Base-by-base conservation (phyloP, 2,888 invertebrate genomes). In the Ypsolopha sequella region DNA sequence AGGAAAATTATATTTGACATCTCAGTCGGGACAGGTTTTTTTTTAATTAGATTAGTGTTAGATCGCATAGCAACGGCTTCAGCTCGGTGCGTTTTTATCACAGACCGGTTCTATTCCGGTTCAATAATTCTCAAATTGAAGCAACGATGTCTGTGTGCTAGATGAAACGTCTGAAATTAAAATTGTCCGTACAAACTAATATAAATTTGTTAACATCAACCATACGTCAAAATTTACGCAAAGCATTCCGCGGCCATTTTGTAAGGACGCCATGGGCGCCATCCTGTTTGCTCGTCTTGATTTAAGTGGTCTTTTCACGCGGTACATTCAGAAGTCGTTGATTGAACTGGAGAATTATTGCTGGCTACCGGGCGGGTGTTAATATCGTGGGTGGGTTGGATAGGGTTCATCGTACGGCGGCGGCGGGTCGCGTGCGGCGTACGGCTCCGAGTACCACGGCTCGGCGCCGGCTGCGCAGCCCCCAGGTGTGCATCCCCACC, bases 321-420 rank as follows among this genome's bases (percentile, higher is more conserved):
- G 24, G 2, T 4, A 24, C 24, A 4, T 2, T 24, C 24, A 24
- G 24, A 24, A 4, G 24, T 24, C 24, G 24, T 24, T 24, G 24
- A 4, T 24, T 24, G 24, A 24, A 24, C 24, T 24, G 24, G 24
- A 24, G 24, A 24, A 24, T 24, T 24, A 24, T 24, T 24, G 24
- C 24, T 4, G 24, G 24, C 2, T 24, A 24, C 24, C 24, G 24
- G 24, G 24, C 24, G 24, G 24, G 24, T 24, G 24, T 24, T 24
- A 24, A 51, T 51, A 51, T 35, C 36, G 39, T 51, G 51, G n/a
- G 51, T 14, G 53, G 55, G 54, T 49, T 50, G 51, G 51, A 52
- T 77, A 88, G 87, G 85, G 85, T 68, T 87, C 88, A 57, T 74
- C 88, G 75, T 88, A 88, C 78, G 87, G 82, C 71, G 79, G 77